Evolutionary conservation across 2,113 vertebrate genomes (phyloP).

Genomic region (Alosa alosa): DNA sequence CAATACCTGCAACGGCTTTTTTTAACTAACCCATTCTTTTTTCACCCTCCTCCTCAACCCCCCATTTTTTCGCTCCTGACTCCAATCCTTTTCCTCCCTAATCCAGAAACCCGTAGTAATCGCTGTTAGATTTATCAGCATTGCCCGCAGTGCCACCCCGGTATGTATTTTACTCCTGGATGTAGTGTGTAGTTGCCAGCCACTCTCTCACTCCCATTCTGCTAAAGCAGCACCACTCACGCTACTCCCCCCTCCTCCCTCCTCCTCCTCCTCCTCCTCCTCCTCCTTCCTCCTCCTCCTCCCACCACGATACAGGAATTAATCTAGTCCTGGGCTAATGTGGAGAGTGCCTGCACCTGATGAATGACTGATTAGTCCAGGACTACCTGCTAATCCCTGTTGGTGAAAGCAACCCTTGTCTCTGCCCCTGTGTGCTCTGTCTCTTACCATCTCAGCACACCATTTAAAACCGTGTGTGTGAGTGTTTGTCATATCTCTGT

Average conservation of each 20-base stretch:
- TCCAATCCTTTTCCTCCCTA: slow-evolving; percentile 81
- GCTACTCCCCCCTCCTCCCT: background rate
- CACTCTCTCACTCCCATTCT: slow-evolving; percentile 40
- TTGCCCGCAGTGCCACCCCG: slow-evolving; percentile 84
- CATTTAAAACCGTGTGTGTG: background rate
- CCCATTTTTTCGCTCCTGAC: slow-evolving; percentile 61
- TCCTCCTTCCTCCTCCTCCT: background rate
- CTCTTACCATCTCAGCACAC: slow-evolving; percentile 31
- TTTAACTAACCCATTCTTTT: slow-evolving; percentile 20
- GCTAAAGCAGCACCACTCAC: slow-evolving; percentile 45
- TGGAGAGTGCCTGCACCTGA: background rate
- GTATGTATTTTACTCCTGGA: slow-evolving; percentile 79
- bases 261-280: background rate
- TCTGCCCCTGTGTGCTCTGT: slow-evolving; percentile 39
- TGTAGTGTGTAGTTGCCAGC: slow-evolving; percentile 35
- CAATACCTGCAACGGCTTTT: slow-evolving; percentile 1
- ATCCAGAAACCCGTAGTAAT: slow-evolving; percentile 95
- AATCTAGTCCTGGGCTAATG: slow-evolving; percentile 18
- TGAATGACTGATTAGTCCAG: slow-evolving; percentile 5
- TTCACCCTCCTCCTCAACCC: slow-evolving; percentile 32
- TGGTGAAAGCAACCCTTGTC: background rate
- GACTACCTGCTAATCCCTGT: slow-evolving; percentile 15
- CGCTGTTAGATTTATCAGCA: slow-evolving; percentile 96
- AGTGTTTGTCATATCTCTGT: background rate
- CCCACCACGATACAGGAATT: slow-evolving; percentile 3